A percentile compares a stretch with the other conserved stretches of the same genome.
phyloP scores from a whole-genome alignment of 2,888 invertebrate species.

The Nematopogon swammerdamellus region DNA sequence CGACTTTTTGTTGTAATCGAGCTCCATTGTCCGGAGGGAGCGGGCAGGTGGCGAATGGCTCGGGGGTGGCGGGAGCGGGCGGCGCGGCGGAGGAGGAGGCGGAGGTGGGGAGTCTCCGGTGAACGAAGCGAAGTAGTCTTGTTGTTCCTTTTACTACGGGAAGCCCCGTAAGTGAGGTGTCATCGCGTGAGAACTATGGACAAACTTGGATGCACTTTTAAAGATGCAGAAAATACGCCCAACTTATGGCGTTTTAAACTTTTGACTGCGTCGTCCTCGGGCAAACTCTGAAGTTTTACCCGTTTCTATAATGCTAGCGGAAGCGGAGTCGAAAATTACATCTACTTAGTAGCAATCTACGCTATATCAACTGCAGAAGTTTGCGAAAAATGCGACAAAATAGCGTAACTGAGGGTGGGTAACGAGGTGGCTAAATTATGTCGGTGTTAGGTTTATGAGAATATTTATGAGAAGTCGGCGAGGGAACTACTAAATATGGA shows the following conservation, averaged over 20 bases:
- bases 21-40: neutral
- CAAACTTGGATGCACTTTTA: neutral
- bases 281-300: neutral
- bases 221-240: neutral
- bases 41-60: no score
- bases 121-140: neutral
- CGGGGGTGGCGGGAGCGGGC: no score
- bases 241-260: neutral
- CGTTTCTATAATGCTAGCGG: no score
- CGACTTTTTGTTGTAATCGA: neutral
- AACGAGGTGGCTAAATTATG: no score
- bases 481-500: no score
- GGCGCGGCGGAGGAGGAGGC: neutral
- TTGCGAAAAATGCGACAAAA: no score
- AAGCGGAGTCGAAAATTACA: no score
- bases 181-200: neutral
- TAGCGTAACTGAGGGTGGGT: no score
- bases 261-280: neutral
- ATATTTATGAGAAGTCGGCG: no score
- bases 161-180: neutral
- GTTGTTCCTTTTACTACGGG: neutral
- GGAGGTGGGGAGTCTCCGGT: neutral
- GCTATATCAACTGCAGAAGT: no score
- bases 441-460: no score
- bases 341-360: no score